These are phyloP conservation scores for Dryadula phaetusa DNA, from an alignment of 2,888 invertebrate genomes.

Conservation along the genomic window DNA sequence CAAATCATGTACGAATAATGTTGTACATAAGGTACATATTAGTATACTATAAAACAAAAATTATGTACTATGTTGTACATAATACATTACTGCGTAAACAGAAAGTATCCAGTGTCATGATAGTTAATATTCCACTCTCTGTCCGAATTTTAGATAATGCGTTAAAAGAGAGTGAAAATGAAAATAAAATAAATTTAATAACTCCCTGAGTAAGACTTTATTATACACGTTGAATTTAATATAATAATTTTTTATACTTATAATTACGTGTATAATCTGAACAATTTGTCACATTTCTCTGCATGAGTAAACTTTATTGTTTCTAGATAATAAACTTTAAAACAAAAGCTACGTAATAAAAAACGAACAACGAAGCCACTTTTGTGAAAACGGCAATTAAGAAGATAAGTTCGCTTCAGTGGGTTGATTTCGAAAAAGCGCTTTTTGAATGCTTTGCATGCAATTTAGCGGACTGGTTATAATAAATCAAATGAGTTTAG, in stretches of 20 bases:
- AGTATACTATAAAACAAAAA: no score
- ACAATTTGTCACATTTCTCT: constrained; percentile 20
- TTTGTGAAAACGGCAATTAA: constrained; percentile 38
- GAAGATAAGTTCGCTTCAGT: constrained; percentile 36
- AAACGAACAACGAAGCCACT: constrained; percentile 24
- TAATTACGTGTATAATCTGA: not conserved
- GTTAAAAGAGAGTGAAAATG: not conserved
- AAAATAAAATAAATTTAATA: not conserved
- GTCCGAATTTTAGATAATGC: no score
- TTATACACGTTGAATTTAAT: not conserved
- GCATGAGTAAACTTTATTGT: constrained; percentile 15
- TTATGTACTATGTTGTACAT: no score
- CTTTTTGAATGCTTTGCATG: constrained; percentile 47
- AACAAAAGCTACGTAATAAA: constrained; percentile 25
- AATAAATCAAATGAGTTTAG: constrained; percentile 41
- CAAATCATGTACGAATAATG: no score
- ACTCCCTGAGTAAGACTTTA: no score
- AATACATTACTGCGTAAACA: no score
- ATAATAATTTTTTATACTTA: not conserved
- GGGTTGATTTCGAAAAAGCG: constrained; percentile 36
- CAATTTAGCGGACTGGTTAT: constrained; percentile 44
- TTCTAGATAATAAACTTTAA: constrained; percentile 33
- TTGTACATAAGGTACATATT: no score
- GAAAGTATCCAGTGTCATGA: no score
- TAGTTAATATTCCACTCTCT: no score